These are phyloP conservation scores for Trinorchestia longiramus DNA, from an alignment of 1,140 invertebrate species.

Conservation along the genomic window DNA sequence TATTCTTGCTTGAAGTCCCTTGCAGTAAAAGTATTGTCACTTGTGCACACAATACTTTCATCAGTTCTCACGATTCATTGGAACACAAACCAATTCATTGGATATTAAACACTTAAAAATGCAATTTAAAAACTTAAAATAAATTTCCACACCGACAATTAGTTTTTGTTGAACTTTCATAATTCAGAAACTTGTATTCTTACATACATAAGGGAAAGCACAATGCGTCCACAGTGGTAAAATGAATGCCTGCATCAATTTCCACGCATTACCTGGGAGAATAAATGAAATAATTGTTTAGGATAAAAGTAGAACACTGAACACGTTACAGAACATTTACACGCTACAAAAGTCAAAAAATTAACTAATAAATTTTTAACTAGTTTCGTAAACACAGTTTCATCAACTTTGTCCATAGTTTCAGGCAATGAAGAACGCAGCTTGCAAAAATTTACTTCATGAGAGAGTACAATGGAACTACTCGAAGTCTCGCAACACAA, in stretches of 20 bases:
- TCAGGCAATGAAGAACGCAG: neutral
- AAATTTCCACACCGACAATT: neutral
- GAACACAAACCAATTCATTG: neutral
- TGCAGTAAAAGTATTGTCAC: neutral
- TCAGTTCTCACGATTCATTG: neutral
- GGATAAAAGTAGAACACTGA: neutral
- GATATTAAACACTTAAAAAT: neutral
- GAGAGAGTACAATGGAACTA: neutral
- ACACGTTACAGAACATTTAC: neutral
- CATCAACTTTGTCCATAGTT: no score
- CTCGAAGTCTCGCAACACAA: neutral
- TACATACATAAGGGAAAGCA: neutral
- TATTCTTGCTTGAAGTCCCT: neutral
- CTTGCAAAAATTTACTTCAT: neutral
- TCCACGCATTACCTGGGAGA: neutral
- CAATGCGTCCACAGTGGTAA: neutral
- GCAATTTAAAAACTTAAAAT: neutral
- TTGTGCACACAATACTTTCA: neutral
- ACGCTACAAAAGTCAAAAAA: no score
- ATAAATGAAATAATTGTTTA: neutral
- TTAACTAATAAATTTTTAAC: neutral
- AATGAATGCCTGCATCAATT: neutral
- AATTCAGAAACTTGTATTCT: neutral
- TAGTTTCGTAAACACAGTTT: no score
- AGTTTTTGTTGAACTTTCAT: neutral